These are phyloP conservation scores for Timandra comae DNA, from an alignment of 2,888 invertebrate genomes.

Conservation along the genomic window DNA sequence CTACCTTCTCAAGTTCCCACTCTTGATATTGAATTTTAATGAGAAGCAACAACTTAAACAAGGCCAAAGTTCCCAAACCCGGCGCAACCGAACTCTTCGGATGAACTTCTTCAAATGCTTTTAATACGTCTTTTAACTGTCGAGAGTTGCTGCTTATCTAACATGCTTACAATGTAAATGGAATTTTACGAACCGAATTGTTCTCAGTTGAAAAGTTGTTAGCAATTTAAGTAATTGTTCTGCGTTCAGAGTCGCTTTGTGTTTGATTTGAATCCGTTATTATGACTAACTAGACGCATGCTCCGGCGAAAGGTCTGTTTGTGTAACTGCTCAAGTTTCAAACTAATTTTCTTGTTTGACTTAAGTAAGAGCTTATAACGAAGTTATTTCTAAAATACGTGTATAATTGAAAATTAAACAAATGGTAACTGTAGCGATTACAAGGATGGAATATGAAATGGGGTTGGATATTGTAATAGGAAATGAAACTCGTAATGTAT, in stretches of 20 bases:
- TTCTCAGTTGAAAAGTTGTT: slow-evolving; percentile 25
- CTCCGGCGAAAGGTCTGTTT: slow-evolving; percentile 6
- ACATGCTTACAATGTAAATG: slow-evolving; percentile 37
- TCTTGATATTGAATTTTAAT: slow-evolving; percentile 55
- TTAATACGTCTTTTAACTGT: slow-evolving; percentile 44
- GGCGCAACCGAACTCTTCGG: slow-evolving; percentile 31
- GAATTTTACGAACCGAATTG: slow-evolving; percentile 33
- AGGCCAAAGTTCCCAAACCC: slow-evolving; percentile 29
- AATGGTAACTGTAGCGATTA: slow-evolving; percentile 18
- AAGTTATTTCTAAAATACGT: too few species aligned
- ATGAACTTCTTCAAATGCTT: slow-evolving; percentile 30
- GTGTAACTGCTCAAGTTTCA: slow-evolving; percentile 4
- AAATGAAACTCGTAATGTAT: slow-evolving; percentile 27
- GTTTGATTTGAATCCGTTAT: slow-evolving; percentile 20
- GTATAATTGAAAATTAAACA: slow-evolving; percentile 14
- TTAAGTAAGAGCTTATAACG: too few species aligned
- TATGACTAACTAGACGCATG: slow-evolving; percentile 7
- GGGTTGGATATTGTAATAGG: slow-evolving; percentile 24
- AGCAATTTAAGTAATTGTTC: slow-evolving; percentile 16
- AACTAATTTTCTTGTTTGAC: slow-evolving; percentile 2
- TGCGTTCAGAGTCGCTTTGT: slow-evolving; percentile 20
- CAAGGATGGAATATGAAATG: slow-evolving; percentile 24
- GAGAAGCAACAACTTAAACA: slow-evolving; percentile 44
- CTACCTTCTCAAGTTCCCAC: slow-evolving; percentile 24
- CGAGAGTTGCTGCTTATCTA: slow-evolving; percentile 36